A percentile compares a stretch with the other conserved stretches of the same genome.
phyloP scores from a whole-genome alignment of 2,113 vertebrate genomes.

The Tringa solitaria region DNA sequence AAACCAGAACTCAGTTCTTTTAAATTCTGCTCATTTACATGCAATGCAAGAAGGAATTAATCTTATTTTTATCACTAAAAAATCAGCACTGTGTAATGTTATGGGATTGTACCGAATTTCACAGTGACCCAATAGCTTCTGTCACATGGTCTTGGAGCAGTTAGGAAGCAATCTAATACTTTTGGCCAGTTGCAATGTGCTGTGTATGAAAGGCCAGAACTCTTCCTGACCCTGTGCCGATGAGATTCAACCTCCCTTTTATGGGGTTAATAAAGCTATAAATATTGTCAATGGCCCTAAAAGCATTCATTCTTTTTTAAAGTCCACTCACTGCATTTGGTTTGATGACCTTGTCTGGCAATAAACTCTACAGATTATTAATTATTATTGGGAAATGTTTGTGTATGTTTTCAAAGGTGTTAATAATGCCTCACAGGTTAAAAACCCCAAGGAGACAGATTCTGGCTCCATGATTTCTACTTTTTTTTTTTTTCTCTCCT shows the following conservation, averaged over 20 bases:
- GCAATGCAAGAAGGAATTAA: neutral
- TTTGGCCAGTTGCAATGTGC: neutral
- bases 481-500: neutral
- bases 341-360: neutral
- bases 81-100: neutral
- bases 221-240: neutral
- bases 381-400: neutral
- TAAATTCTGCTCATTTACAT: neutral
- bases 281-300: neutral
- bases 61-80: neutral
- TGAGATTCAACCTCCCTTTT: neutral
- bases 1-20: neutral
- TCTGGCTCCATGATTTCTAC: neutral
- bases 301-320: neutral
- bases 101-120: neutral
- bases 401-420: neutral
- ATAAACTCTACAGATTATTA: neutral
- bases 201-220: neutral
- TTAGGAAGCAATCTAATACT: neutral
- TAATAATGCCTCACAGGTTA: neutral
- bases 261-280: slow-evolving; percentile 2
- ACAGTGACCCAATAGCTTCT: neutral
- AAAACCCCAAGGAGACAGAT: neutral
- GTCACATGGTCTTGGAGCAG: neutral
- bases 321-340: neutral